These are phyloP conservation scores for Pelobates cultripes DNA, from an alignment of 2,797 vertebrate genomes.

Conservation along the genomic window DNA sequence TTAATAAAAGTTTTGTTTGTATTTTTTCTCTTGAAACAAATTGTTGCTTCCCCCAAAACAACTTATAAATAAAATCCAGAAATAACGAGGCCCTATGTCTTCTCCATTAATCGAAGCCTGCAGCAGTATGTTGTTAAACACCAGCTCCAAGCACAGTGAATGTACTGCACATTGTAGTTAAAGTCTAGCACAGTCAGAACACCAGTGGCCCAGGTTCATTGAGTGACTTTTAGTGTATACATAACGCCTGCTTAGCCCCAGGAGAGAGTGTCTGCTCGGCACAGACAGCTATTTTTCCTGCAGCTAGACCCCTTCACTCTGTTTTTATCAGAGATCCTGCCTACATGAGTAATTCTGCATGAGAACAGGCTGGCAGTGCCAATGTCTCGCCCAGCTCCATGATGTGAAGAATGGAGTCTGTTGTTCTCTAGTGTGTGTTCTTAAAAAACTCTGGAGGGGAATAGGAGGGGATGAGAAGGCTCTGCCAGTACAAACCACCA, in stretches of 20 bases:
- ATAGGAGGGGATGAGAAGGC: background rate
- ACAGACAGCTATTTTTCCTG: conserved; percentile 4
- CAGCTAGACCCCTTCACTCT: conserved; percentile 17
- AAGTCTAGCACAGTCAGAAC: no score
- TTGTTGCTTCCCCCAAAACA: no score
- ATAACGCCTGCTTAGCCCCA: background rate
- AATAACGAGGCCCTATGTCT: no score
- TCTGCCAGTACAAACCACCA: conserved; percentile 25
- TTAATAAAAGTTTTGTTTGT: no score
- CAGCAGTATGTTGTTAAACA: no score
- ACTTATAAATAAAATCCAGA: no score
- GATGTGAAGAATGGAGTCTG: conserved; percentile 25
- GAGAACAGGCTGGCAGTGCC: conserved; percentile 27
- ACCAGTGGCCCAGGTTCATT: no score
- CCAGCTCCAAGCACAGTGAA: no score
- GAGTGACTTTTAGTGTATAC: no score
- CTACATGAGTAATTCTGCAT: conserved; percentile 33
- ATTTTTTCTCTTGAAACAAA: no score
- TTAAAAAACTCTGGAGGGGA: background rate
- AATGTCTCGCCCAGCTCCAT: conserved; percentile 19
- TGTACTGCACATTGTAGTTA: no score
- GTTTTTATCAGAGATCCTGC: conserved; percentile 20
- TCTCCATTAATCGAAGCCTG: no score
- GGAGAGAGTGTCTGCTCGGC: background rate
- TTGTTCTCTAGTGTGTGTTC: conserved; percentile 22